These are phyloP conservation scores for Dipodomys ordii DNA, from an alignment of 2,113 vertebrate species.

Conservation along the genomic window DNA sequence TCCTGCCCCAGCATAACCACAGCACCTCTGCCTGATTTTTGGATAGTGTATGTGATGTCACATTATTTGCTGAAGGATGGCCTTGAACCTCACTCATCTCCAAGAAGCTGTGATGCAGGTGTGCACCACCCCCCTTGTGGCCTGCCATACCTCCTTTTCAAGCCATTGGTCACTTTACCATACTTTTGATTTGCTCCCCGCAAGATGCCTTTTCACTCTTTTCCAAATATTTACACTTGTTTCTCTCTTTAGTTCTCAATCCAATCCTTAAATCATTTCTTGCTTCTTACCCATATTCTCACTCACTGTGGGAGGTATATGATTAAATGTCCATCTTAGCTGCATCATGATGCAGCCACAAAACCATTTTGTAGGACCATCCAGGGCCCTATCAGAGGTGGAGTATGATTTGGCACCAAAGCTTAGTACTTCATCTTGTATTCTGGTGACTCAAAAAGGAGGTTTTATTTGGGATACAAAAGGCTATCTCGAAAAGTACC, in stretches of 20 bases:
- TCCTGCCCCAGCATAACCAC: too few species aligned
- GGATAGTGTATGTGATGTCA: too few species aligned
- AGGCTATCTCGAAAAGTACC: neutral
- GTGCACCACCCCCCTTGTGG: too few species aligned
- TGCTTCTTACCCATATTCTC: neutral
- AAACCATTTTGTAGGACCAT: neutral
- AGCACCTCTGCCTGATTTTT: too few species aligned
- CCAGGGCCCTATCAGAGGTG: neutral
- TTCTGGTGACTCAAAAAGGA: neutral
- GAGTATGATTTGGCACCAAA: neutral
- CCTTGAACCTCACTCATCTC: too few species aligned
- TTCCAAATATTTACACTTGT: neutral
- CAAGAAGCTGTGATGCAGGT: too few species aligned
- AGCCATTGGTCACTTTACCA: neutral
- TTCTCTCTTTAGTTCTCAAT: neutral
- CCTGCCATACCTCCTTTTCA: neutral
- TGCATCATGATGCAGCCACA: neutral
- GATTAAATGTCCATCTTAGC: constrained; percentile 13
- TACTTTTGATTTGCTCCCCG: neutral
- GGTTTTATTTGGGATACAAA: neutral
- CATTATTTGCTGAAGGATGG: too few species aligned
- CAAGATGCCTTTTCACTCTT: neutral
- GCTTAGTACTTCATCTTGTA: neutral
- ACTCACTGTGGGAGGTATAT: neutral
- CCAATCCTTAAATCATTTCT: neutral